These are phyloP conservation scores for Drymonia ruficornis DNA, from an alignment of 2,888 invertebrate species.

Conservation along the genomic window DNA sequence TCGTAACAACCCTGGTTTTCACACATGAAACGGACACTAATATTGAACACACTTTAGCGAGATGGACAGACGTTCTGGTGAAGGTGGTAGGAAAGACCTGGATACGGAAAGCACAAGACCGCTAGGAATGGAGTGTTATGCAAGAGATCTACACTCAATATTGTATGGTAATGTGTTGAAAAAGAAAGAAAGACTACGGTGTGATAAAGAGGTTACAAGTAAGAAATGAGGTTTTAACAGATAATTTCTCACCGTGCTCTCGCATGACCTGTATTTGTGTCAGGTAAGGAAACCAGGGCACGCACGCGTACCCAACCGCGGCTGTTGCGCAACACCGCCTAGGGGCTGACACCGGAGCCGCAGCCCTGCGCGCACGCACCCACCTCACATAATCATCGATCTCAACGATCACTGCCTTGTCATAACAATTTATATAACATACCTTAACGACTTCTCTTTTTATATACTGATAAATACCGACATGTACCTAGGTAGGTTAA, in stretches of 20 bases:
- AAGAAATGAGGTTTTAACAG: not conserved
- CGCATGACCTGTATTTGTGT: constrained; percentile 43
- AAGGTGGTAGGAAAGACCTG: no score
- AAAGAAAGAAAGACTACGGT: no score
- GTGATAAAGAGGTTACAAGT: no score
- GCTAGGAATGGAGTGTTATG: no score
- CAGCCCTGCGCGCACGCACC: constrained; percentile 38
- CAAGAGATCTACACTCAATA: no score
- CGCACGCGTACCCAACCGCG: constrained; percentile 42
- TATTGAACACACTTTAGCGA: no score
- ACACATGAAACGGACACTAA: no score
- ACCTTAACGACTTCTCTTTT: not conserved
- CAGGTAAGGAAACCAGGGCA: constrained; percentile 49
- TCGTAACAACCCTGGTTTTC: no score
- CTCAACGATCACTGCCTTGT: constrained; percentile 42
- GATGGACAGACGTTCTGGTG: no score
- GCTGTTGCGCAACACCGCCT: constrained; percentile 48
- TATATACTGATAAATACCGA: not conserved
- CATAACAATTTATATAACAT: constrained; percentile 51
- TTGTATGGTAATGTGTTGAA: no score
- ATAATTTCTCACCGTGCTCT: constrained; percentile 2
- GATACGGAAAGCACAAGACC: no score
- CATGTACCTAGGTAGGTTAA: not conserved
- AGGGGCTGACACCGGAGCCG: constrained; percentile 48
- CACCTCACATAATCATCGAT: constrained; percentile 59